Percentiles rank a stretch among this genome's conserved stretches.
phyloP scores from a whole-genome alignment of 2,797 vertebrate genomes.

The Danio jaintianensis region DNA sequence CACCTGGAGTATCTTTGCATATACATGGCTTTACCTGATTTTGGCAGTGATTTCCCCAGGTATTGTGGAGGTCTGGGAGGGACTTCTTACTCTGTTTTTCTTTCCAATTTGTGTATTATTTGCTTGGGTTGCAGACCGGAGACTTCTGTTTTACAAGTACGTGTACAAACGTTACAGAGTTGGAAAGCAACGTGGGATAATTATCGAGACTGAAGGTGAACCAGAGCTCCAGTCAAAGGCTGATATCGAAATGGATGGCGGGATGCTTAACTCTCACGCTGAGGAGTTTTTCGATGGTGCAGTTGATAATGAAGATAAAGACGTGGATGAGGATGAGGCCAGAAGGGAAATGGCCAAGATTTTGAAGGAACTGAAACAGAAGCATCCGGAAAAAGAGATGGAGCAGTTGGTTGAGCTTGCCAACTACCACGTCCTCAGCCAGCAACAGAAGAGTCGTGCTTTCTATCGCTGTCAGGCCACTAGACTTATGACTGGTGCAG shows the following conservation, averaged over 20 bases:
- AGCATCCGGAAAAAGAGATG: conserved; percentile 91
- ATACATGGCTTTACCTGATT: conserved; percentile 97
- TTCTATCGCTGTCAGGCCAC: conserved; percentile 96
- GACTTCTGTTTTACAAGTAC: conserved; percentile 96
- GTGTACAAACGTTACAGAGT: conserved; percentile 92
- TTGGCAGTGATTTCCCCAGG: conserved; percentile 91
- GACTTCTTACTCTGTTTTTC: conserved; percentile 94
- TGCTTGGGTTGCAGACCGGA: conserved; percentile 93
- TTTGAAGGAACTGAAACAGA: conserved; percentile 93
- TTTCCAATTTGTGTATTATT: conserved; percentile 94
- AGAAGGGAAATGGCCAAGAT: conserved; percentile 89
- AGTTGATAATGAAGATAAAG: conserved; percentile 79
- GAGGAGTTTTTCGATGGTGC: conserved; percentile 85
- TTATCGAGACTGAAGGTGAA: conserved; percentile 94
- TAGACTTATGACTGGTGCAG: conserved; percentile 91
- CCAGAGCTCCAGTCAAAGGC: conserved; percentile 84
- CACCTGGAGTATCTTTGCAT: conserved; percentile 95
- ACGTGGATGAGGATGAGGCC: conserved; percentile 87
- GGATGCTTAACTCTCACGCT: conserved; percentile 82
- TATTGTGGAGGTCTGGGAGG: conserved; percentile 95
- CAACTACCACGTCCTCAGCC: conserved; percentile 91
- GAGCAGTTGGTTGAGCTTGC: conserved; percentile 92
- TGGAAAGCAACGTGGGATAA: conserved; percentile 90
- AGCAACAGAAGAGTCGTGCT: conserved; percentile 93
- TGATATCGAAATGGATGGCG: conserved; percentile 91